phyloP scores from a whole-genome alignment of 2,888 invertebrate genomes.

The Strigamia maritima region DNA sequence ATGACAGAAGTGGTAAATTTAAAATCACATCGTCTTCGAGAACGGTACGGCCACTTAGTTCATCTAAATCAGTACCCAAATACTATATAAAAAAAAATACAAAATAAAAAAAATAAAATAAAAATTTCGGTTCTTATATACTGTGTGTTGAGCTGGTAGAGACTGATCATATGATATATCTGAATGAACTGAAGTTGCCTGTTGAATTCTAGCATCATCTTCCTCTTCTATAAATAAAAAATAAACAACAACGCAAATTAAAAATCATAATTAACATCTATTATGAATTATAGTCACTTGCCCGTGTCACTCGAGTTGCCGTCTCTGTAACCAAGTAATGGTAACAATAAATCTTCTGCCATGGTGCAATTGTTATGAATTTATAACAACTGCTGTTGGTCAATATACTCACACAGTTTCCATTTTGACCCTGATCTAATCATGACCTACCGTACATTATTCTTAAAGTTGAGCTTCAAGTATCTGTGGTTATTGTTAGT shows the following conservation, averaged over 20 bases:
- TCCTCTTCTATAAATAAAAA: neutral
- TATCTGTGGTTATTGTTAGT: too few relatives aligned
- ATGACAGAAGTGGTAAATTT: constrained; percentile 60
- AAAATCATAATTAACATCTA: neutral
- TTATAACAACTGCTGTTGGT: neutral
- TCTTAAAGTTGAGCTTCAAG: too few relatives aligned
- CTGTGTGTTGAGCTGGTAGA: constrained; percentile 60
- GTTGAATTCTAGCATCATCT: neutral
- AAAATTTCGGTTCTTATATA: constrained; percentile 45
- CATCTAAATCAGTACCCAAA: constrained; percentile 61
- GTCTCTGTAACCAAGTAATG: constrained; percentile 12
- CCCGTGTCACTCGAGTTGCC: constrained; percentile 31
- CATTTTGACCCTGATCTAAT: neutral
- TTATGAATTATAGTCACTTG: too few relatives aligned
- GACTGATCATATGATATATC: constrained; percentile 53
- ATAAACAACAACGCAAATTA: neutral
- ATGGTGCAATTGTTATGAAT: constrained; percentile 1
- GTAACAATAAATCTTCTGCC: constrained; percentile 35
- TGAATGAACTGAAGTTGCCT: neutral
- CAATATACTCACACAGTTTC: neutral
- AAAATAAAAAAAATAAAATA: constrained; percentile 31
- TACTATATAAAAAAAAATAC: constrained; percentile 53
- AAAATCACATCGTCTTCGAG: constrained; percentile 57
- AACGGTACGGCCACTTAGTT: constrained; percentile 64
- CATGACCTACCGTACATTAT: neutral